Percentiles rank a stretch among this genome's conserved stretches.
phyloP scores from a whole-genome alignment of 2,888 invertebrate species.

The Thymelicus sylvestris region DNA sequence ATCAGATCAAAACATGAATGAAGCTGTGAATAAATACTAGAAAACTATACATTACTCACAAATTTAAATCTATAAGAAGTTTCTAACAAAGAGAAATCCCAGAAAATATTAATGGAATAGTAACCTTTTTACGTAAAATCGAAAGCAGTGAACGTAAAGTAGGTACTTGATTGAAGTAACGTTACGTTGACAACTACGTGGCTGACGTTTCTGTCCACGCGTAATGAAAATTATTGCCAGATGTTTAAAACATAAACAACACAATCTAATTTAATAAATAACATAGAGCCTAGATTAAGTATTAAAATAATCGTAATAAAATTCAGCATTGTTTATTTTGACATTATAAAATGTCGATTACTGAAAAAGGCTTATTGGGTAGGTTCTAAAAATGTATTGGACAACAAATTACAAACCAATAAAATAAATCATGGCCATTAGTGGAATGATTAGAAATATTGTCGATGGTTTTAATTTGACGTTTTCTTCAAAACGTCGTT shows the following conservation, averaged over 20 bases:
- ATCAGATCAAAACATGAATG: constrained; percentile 37
- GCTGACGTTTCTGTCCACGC: constrained; percentile 85
- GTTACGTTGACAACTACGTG: constrained; percentile 74
- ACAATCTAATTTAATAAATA: too few species aligned
- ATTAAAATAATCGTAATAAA: too few species aligned
- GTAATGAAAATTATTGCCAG: constrained; percentile 43
- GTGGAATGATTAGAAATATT: background rate
- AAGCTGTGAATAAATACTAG: constrained; percentile 18
- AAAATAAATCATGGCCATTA: too few species aligned
- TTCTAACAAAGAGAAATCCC: constrained; percentile 4
- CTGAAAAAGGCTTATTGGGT: too few species aligned
- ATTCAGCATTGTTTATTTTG: too few species aligned
- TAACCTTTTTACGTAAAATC: constrained; percentile 28
- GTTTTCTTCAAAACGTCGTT: too few species aligned
- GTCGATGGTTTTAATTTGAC: too few species aligned
- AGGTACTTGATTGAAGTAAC: constrained; percentile 35
- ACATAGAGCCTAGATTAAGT: too few species aligned
- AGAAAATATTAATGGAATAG: constrained; percentile 1
- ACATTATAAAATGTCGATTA: too few species aligned
- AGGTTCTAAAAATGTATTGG: too few species aligned
- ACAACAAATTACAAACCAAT: too few species aligned
- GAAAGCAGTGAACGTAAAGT: constrained; percentile 1
- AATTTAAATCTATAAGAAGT: background rate
- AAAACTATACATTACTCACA: background rate
- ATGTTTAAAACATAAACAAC: background rate